Base-by-base conservation (phyloP, 2,797 vertebrate genomes). In the Astyanax mexicanus region DNA sequence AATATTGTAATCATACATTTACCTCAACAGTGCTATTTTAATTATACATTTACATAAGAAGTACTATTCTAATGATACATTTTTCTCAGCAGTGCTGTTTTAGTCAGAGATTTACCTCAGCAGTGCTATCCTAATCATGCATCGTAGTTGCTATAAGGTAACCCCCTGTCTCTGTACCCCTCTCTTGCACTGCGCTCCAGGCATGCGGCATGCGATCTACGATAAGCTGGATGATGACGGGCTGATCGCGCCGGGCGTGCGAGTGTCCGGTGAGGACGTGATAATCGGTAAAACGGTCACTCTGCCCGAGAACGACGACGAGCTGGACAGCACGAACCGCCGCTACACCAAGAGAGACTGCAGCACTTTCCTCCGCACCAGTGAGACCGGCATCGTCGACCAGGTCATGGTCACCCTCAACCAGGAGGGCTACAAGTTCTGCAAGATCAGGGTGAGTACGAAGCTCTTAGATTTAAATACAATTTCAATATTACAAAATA, bases 401-500 rank as follows among this genome's bases (percentile, higher is more conserved):
- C 98, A 99, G 88, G 98, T 99, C 70, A 99, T 99, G 97, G 96
- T 99, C 23, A 99, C 98, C 0, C 94, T 99, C 37, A 99, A 99
- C 89, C 97, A 99, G 87, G 97, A 99, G 87, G 98, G 98, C 8
- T 99, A 99, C 91, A 99, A 99, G 83, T 99, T 99, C 91, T 99
- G 97, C 91, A 99, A 99, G 91, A 99, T 99, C 78, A 91, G 97
- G 91, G 98, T 99, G n/a, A n/a, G n/a, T n/a, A n/a, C n/a, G n/a
- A n/a, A n/a, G n/a, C n/a, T n/a, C n/a, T n/a, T n/a, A n/a, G n/a
- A n/a, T n/a, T n/a, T n/a, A n/a, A n/a, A n/a, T n/a, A n/a, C n/a
- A n/a, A n/a, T n/a, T n/a, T n/a, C n/a, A n/a, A n/a, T n/a, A n/a
- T n/a, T n/a, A n/a, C n/a, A n/a, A n/a, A n/a, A n/a, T n/a, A n/a